A percentile compares a stretch with the other conserved stretches of the same genome.
Conservation (phyloP, 2,888 invertebrate species). For the Trachelus iudaicus region DNA sequence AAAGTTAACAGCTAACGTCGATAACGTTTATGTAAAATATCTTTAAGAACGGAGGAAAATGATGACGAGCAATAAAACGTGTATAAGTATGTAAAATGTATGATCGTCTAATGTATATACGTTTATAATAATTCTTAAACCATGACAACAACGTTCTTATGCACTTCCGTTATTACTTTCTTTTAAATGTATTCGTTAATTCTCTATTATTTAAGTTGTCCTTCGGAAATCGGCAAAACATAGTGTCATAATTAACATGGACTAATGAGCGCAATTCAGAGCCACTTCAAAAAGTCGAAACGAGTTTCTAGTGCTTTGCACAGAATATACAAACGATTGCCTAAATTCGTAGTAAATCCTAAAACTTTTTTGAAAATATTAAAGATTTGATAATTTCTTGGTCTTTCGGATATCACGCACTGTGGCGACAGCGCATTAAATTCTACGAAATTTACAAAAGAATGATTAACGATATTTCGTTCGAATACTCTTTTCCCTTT, state of each 20-base stretch:
- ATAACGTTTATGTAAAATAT: not conserved
- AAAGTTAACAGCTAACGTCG: not conserved
- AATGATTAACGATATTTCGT: too few species aligned
- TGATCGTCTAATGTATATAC: not conserved
- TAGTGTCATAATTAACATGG: not conserved
- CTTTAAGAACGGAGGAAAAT: not conserved
- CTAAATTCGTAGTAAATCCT: not conserved
- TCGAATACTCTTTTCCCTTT: not conserved
- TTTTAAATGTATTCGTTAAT: not conserved
- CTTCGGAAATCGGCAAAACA: not conserved
- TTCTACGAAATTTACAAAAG: not conserved
- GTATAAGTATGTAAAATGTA: not conserved
- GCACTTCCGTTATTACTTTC: not conserved
- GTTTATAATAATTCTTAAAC: not conserved
- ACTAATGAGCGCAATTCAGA: not conserved
- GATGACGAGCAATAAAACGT: not conserved
- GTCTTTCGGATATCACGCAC: not conserved
- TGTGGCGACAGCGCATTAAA: not conserved
- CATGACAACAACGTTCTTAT: not conserved
- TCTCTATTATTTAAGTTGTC: not conserved
- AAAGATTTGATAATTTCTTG: not conserved
- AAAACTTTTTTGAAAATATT: not conserved
- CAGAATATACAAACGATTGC: not conserved
- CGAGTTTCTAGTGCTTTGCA: not conserved
- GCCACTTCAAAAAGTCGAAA: not conserved